Base-by-base conservation (phyloP, 2,113 vertebrate genomes). In the Brienomyrus brachyistius region DNA sequence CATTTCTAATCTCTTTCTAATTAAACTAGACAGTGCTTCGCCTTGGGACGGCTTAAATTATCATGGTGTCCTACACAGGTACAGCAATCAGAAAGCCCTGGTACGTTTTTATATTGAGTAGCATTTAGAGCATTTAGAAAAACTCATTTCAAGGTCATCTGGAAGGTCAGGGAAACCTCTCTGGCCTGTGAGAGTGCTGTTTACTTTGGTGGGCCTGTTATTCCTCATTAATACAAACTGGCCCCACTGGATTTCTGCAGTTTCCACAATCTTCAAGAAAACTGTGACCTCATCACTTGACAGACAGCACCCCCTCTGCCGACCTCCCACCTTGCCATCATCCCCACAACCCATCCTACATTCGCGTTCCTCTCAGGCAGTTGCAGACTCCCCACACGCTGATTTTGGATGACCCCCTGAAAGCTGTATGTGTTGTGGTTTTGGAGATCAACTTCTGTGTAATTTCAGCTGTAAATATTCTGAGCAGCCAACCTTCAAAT, bases 401-500 rank as follows among this genome's bases (percentile, higher is more conserved):
- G n/a, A 87, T 40, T 5, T 87, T 87, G 89, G 85, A 87, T 54
- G 19, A 66, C 23, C 59, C 27, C 48, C 4, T 31, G 27, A 70
- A 89, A 90, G 19, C 59, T 9, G 35, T 80, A 59, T 74, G 85
- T 86, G 84, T 54, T 87, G 47, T 43, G 82, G 82, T 43, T 89
- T 89, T 89, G 52, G 52, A 89, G 51, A 85, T 85, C 27, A 35
- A 19, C 85, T 74, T 62, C 80, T 85, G 54, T 90, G 89, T 86
- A 86, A 87, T 90, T 87, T 40, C 66, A 77, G 31, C 66, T 87
- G 84, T 90, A 77, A 90, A 87, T 31, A 62, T 66, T 90, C 31
- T 52, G 31, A 62, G 35, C 15, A 35, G 48, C 82, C 88, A 86
- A 40, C 89, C 40, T 35, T 62, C 7, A 52, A 51, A 62, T 89